Conservation (phyloP, 2,113 vertebrate species). For the Equus quagga region DNA sequence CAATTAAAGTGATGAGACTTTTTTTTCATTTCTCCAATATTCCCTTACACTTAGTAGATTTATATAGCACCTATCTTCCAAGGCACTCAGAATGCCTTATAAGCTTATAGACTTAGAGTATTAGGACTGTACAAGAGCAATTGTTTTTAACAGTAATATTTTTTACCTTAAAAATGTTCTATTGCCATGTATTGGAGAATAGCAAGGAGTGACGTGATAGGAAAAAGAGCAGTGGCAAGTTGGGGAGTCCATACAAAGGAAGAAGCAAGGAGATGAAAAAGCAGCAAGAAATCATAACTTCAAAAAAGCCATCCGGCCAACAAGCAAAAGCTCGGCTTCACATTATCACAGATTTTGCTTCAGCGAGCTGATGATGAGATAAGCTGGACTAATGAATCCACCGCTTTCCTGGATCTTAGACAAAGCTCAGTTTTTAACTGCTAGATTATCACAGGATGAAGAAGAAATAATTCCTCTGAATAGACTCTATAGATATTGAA, state of each 20-base stretch:
- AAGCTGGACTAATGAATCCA: neutral
- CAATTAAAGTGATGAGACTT: neutral
- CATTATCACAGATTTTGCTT: neutral
- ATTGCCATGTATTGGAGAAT: neutral
- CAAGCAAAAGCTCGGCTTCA: neutral
- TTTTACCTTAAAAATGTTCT: slow-evolving; percentile 35
- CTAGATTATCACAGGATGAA: neutral
- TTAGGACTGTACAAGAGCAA: neutral
- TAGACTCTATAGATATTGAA: slow-evolving; percentile 54
- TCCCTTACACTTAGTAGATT: neutral
- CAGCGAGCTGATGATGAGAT: neutral
- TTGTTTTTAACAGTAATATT: neutral
- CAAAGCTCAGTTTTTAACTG: slow-evolving; percentile 9
- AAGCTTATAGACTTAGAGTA: neutral
- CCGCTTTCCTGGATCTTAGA: neutral
- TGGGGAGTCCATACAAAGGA: neutral
- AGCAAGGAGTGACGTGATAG: neutral
- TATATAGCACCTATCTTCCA: slow-evolving; percentile 19
- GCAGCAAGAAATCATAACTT: neutral
- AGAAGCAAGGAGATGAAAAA: neutral
- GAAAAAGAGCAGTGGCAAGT: neutral
- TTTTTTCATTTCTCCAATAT: slow-evolving; percentile 1
- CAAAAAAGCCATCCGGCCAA: neutral
- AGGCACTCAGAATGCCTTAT: neutral
- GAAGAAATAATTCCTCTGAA: slow-evolving; percentile 57